Base-by-base conservation (phyloP, 2,888 invertebrate species). In the Cosmia pyralina region DNA sequence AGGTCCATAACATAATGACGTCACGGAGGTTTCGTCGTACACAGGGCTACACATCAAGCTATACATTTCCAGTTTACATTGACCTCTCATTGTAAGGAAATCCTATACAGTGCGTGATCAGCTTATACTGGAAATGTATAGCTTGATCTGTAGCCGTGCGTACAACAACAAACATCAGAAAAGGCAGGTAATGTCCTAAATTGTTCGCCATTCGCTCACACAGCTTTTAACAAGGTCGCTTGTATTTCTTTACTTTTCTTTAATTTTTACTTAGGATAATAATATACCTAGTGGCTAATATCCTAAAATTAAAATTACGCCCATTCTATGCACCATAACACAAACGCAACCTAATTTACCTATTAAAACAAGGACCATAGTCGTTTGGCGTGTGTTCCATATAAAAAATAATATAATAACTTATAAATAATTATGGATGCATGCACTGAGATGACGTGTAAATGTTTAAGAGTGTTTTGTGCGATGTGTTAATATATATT, bases 391-490 rank as follows among this genome's bases (percentile, higher is more conserved):
- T 1, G 17, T 63, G 41, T 74, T 46, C 34, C 13, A 19, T n/a
- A 48, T 10, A 41, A 22, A 22, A 19, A 59, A 34, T n/a, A 50
- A 34, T 44, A 69, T n/a, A 28, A 60, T 15, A 22, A 44, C 3
- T 34, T 19, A 50, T 19, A 38, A 28, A 53, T 28, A 28, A 28
- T 28, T 2, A 28, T 48, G 22, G 38, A 8, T 41, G 11, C 79
- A 79, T 79, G 79, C 79, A 82, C 50, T 55, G 82, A 69, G 38
- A 81, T 70, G 70, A 69, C 46, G 22, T 64, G 68, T 13, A 13
- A 13, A 22, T 59, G 82, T 81, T 28, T 65, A 70, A 22, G 19
- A 65, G 82, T 82, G 69, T 67, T 7, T 34, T 53, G 82, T 79
- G 78, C 78, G 4, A 52, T 57, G 50, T 70, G 79, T 79, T 79